Percentiles rank a stretch among this genome's conserved stretches.
Conservation (phyloP, 2,797 vertebrate species). For the Meda fulgida region DNA sequence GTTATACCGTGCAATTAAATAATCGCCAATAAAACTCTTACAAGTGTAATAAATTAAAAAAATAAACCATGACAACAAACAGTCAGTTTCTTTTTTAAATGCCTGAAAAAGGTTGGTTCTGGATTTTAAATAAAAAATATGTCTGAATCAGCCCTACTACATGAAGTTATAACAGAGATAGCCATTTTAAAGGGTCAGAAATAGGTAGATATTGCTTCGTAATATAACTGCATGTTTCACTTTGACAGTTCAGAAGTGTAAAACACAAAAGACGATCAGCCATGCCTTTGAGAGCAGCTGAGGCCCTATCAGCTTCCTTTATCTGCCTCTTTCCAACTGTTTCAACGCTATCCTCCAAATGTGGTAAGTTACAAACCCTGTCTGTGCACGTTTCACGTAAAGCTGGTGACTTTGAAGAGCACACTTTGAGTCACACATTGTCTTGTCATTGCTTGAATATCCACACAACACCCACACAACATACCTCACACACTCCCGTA, state of each 20-base stretch:
- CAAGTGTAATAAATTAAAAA: background rate
- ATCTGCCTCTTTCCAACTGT: background rate
- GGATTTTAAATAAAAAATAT: background rate
- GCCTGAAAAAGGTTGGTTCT: background rate
- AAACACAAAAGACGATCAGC: background rate
- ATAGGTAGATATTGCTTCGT: background rate
- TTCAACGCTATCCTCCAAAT: background rate
- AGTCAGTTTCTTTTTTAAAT: background rate
- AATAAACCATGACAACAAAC: background rate
- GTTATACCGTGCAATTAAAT: background rate
- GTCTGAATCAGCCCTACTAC: background rate
- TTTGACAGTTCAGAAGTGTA: conserved; percentile 2
- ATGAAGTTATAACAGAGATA: background rate
- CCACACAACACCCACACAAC: conserved; percentile 42
- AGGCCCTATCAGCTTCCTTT: background rate
- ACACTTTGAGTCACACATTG: conserved; percentile 42
- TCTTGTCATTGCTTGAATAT: conserved; percentile 31
- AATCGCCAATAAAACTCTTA: background rate
- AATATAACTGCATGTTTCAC: background rate
- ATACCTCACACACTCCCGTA: conserved; percentile 35
- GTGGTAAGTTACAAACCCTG: background rate
- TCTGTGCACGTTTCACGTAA: background rate
- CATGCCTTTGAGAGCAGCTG: background rate
- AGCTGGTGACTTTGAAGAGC: conserved; percentile 27
- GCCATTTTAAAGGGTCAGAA: background rate